Base-by-base conservation (phyloP, 2,888 invertebrate species). In the Pristionchus japonicus region DNA sequence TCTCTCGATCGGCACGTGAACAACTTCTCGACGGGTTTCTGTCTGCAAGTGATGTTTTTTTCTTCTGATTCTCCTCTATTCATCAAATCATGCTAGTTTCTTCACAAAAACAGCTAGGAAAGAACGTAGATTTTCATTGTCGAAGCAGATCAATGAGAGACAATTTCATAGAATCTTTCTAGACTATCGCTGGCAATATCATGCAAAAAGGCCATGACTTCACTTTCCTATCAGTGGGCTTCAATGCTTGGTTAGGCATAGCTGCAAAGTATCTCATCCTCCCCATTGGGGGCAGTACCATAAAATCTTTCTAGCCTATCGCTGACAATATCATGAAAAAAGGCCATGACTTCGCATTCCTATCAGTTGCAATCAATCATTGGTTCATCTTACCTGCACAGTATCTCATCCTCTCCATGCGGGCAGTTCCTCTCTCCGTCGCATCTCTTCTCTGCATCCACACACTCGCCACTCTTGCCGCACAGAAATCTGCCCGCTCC, bases 201-300 rank as follows among this genome's bases (percentile, higher is more conserved):
- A n/a, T n/a, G n/a, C n/a, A n/a, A n/a, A n/a, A n/a, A n/a, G n/a
- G n/a, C n/a, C n/a, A n/a, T n/a, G n/a, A n/a, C n/a, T n/a, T n/a
- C n/a, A n/a, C n/a, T n/a, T n/a, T n/a, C n/a, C n/a, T n/a, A 57
- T 80, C 77, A 37, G 9, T 74, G 15, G 31, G 15, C 15, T 31
- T 77, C 37, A 3, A 34, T 3, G 13, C 9, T 70, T 70, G 34
- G 17, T 37, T 23, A 9, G 23, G 27, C 31, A n/a, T 88, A 91
- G 91, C 92, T 92, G 91, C 93, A 93, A n/a, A 93, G 88, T 89
- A 92, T 89, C 90, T 94, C 94, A 87, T 94, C 94, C 88, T 94
- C 94, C 20, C 94, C 94, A n/a, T n/a, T n/a, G n/a, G n/a, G n/a
- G n/a, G n/a, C n/a, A n/a, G n/a, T n/a, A n/a, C n/a, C n/a, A n/a